Evolutionary conservation across 64 coral and sea anemone species (phyloP).

Genomic region (Stichodactyla helianthus): DNA sequence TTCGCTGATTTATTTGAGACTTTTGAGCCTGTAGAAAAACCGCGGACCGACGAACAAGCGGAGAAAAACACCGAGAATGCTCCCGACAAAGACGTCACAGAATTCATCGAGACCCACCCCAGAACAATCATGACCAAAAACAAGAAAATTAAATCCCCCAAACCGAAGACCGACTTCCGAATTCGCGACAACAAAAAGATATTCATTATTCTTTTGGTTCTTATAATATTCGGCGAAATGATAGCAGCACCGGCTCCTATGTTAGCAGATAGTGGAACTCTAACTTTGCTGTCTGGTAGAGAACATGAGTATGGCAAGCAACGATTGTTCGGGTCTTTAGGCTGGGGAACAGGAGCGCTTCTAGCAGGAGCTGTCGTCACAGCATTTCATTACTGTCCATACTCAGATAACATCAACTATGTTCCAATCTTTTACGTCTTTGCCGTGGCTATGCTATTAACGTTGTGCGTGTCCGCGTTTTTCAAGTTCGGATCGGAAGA

Average conservation of each 20-base stretch:
- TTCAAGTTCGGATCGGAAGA: slow-evolving; percentile 45
- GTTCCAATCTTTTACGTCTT: slow-evolving; percentile 76
- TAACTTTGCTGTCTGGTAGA: slow-evolving; percentile 42
- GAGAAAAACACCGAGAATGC: background rate
- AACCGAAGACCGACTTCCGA: slow-evolving; percentile 70
- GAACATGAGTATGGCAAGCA: slow-evolving; percentile 79
- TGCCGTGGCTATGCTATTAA: slow-evolving; percentile 63
- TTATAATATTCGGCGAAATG: slow-evolving; percentile 71
- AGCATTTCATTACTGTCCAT: slow-evolving; percentile 74
- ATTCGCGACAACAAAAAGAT: slow-evolving; percentile 74
- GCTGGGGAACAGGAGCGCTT: slow-evolving; percentile 77
- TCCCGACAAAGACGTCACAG: background rate
- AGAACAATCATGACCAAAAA: slow-evolving; percentile 52
- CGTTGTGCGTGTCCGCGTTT: slow-evolving; percentile 60
- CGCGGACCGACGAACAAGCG: background rate
- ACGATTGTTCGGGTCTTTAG: slow-evolving; percentile 77
- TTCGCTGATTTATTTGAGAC: background rate
- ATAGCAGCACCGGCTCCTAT: slow-evolving; percentile 83
- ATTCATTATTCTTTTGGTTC: slow-evolving; percentile 61
- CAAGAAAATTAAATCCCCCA: slow-evolving; percentile 40
- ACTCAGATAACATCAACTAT: slow-evolving; percentile 86
- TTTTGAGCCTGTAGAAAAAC: background rate
- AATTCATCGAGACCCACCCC: background rate
- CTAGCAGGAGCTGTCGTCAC: slow-evolving; percentile 71
- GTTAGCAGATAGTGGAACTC: slow-evolving; percentile 77